These are phyloP conservation scores for Odontophorus gujanensis DNA, from an alignment of 2,113 vertebrate genomes.

Conservation along the genomic window DNA sequence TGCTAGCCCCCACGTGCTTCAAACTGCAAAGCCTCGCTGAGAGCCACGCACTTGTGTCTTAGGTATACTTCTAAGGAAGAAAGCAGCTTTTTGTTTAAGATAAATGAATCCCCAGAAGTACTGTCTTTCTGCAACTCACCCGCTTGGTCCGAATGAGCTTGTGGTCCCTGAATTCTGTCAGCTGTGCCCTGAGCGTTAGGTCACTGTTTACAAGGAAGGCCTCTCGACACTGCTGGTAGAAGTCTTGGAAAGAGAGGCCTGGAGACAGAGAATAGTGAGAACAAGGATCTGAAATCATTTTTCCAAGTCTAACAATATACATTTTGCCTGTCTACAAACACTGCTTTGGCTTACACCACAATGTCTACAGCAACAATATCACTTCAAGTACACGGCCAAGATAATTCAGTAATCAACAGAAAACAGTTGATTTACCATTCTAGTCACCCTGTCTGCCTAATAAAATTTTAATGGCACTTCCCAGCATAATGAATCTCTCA, in stretches of 20 bases:
- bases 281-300: neutral
- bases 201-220: conserved; percentile 97
- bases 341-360: neutral
- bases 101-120: neutral
- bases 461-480: neutral
- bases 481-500: neutral
- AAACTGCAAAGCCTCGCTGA: neutral
- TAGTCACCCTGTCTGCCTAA: neutral
- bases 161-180: conserved; percentile 97
- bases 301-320: neutral
- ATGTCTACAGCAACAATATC: neutral
- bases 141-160: conserved; percentile 94
- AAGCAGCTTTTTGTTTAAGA: neutral
- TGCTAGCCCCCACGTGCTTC: neutral
- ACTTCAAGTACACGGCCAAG: neutral
- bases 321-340: neutral
- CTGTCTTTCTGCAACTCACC: conserved; percentile 72
- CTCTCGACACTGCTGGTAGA: conserved; percentile 97
- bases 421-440: neutral
- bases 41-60: neutral
- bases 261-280: neutral
- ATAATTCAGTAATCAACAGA: neutral
- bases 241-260: conserved; percentile 99
- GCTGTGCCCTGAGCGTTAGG: conserved; percentile 93
- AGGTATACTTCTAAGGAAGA: neutral